Evolutionary conservation across 1,140 invertebrate species (phyloP).

Genomic region (Leptinotarsa texana): DNA sequence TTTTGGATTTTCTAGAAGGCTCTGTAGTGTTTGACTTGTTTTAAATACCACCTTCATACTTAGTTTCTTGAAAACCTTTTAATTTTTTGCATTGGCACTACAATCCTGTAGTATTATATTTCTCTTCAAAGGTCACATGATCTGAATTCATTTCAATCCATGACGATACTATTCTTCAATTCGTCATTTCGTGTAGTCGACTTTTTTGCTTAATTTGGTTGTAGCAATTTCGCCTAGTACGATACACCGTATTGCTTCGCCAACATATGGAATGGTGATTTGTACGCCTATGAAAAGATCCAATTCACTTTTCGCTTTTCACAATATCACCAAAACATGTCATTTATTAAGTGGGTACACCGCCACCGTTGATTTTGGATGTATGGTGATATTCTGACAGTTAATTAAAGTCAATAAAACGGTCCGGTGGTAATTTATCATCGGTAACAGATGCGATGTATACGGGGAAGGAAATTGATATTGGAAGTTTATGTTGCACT

Average conservation of each 20-base stretch:
- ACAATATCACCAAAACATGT: constrained; percentile 39
- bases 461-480: constrained; percentile 12
- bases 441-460: background rate
- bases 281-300: constrained; percentile 25
- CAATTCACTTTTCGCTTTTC: constrained; percentile 35
- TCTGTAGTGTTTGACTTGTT: too few relatives aligned
- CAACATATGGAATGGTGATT: constrained; percentile 52
- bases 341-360: constrained; percentile 34
- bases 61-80: too few relatives aligned
- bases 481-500: background rate
- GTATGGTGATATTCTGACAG: constrained; percentile 14
- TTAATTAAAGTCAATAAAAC: constrained; percentile 20
- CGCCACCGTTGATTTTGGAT: background rate
- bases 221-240: background rate
- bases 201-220: too few relatives aligned
- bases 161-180: too few relatives aligned
- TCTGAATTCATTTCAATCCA: too few relatives aligned
- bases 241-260: constrained; percentile 46
- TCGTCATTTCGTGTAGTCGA: too few relatives aligned
- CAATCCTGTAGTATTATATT: too few relatives aligned
- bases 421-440: background rate
- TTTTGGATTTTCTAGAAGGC: too few relatives aligned
- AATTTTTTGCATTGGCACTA: too few relatives aligned
- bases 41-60: too few relatives aligned
- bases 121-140: too few relatives aligned